Base-by-base conservation (phyloP, 2,888 invertebrate genomes). In the Drosophila bunnanda region DNA sequence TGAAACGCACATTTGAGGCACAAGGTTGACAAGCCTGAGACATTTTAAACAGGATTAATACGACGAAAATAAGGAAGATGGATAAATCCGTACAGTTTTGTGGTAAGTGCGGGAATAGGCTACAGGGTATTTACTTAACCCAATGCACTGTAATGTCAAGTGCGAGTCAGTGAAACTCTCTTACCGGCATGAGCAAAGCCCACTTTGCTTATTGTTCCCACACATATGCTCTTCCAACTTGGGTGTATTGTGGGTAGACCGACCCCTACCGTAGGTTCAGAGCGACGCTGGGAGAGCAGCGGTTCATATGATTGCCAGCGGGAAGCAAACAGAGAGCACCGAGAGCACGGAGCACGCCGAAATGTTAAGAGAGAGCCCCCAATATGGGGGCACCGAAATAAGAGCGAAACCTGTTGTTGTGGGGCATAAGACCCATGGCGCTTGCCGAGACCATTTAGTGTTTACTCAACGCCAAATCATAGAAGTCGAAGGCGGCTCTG, bases 61-160 rank as follows among this genome's bases (percentile, higher is more conserved):
- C 3, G 10, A 54, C 8, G 2, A 22, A 30, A 39, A 30, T 7
- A 12, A 30, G 32, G 13, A 7, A 38, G 69, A 82, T 82, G 86
- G 28, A 55, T 7, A 48, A 34, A 30, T 28, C 36, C 48, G 25
- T 30, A 12, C 30, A 50, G 52, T 59, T 70, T 30, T 13, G 58
- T 41, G 74, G 88, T 82, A 76, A 84, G 82, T 58, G 7, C n/a
- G 13, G 2, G 15, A 20, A 22, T 39, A 12, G 7, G 20, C 15
- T 7, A 12, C 2, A 9, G 4, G 13, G n/a, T 15, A 13, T 6
- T 2, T 1, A 10, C 12, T 10, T 30, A 30, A 5, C 5, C 4
- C 2, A 46, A n/a, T 15, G 15, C 20, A 9, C 1, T 6, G 15
- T 15, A 22, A 34, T 15, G 9, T 34, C 25, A 22, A 17, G 9